Base-by-base conservation (phyloP, 2,113 vertebrate species). In the Gasterosteus aculeatus region DNA sequence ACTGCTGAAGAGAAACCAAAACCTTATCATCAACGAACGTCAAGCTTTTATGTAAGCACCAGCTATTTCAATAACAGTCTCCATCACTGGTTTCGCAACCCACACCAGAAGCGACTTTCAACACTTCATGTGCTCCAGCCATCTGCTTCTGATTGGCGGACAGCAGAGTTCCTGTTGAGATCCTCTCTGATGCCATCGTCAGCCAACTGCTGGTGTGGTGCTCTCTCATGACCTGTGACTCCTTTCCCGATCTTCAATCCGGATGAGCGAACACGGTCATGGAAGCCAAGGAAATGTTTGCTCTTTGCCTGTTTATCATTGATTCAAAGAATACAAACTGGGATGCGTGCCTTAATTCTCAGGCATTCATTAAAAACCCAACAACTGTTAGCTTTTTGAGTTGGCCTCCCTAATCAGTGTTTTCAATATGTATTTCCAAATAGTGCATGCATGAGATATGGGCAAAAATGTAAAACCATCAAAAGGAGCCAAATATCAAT, bases 81-180 rank as follows among this genome's bases (percentile, higher is more conserved):
- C 22, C 76, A 65, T 73, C 39, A 26, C 26, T 46, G 61, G 16
- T 67, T 60, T 72, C 1, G n/a, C 54, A 85, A 66, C 62, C 75
- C 75, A 69, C 83, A 81, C 56, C 49, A 67, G 53, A 59, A 85
- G 75, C 38, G 33, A 35, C 29, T 12, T 63, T 89, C 76, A 79
- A 59, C 85, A 87, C 74, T 81, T 91, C 80, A 75, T 87, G 76
- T 88, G 80, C 57, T 84, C 71, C 54, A 60, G 67, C 83, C 89
- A 87, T 88, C 85, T 90, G 86, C 78, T 84, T 47, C 72, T 47
- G 35, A 76, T 49, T 69, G 19, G 59, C 53, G 77, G 44, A 44
- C 72, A 39, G 72, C 54, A 51, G 65, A 77, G 64, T 83, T 83
- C 41, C 54, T 7, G 0, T 69, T 73, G 77, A 78, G 75, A 80